Conservation (phyloP, 2,797 vertebrate genomes). For the Sebastes glaucus region DNA sequence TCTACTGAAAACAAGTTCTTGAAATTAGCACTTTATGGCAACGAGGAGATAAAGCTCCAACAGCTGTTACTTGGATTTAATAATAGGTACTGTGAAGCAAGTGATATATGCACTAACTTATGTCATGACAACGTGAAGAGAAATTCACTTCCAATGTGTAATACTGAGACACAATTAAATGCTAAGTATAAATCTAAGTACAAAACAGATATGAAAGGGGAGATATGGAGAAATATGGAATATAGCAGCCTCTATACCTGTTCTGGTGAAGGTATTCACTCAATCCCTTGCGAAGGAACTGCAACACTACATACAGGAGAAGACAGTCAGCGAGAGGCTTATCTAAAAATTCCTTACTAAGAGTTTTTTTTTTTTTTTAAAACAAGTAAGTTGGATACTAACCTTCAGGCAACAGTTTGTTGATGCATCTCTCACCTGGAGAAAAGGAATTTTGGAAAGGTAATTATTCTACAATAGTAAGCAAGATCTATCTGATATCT, state of each 20-base stretch:
- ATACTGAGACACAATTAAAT: neutral
- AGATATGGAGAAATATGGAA: neutral
- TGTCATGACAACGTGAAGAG: neutral
- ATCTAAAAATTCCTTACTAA: neutral
- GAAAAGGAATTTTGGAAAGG: constrained; percentile 6
- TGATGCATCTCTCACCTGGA: constrained; percentile 87
- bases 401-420: constrained; percentile 88
- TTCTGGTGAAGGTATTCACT: constrained; percentile 86
- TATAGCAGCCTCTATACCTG: constrained; percentile 75
- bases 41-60: neutral
- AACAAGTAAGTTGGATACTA: constrained; percentile 37
- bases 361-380: neutral
- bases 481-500: neutral
- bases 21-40: neutral
- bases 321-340: neutral
- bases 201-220: neutral
- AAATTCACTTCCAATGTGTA: neutral
- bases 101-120: neutral
- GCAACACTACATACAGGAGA: constrained; percentile 84
- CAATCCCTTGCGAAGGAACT: constrained; percentile 87
- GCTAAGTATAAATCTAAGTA: neutral
- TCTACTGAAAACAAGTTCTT: neutral
- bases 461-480: neutral
- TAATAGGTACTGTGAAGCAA: neutral
- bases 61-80: neutral